Percentiles rank a stretch among this genome's conserved stretches.
Conservation (phyloP, 2,797 vertebrate species). For the Phyllotis vaccarum region DNA sequence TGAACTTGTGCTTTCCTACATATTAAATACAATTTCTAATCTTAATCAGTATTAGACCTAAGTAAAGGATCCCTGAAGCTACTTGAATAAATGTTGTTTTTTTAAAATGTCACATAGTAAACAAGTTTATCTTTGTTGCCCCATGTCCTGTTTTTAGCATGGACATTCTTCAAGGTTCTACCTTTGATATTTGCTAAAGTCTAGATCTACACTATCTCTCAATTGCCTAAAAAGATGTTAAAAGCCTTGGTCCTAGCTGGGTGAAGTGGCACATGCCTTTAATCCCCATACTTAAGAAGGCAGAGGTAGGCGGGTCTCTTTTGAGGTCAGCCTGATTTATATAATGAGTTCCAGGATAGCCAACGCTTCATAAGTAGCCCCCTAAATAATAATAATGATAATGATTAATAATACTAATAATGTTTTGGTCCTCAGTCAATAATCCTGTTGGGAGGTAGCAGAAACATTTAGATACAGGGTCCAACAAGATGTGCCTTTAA, state of each 20-base stretch:
- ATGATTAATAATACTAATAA: background rate
- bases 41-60: background rate
- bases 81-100: background rate
- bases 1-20: background rate
- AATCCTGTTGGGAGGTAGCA: background rate
- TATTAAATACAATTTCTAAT: constrained; percentile 44
- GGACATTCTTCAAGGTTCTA: background rate
- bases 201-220: background rate
- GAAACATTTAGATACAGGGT: background rate
- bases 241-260: background rate
- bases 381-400: background rate
- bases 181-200: background rate
- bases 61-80: background rate
- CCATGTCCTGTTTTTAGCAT: background rate
- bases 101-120: background rate
- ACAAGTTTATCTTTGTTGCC: background rate
- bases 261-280: background rate
- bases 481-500: background rate
- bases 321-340: background rate
- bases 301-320: background rate
- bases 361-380: background rate
- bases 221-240: background rate
- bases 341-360: background rate
- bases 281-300: background rate
- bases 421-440: background rate